Base-by-base conservation (phyloP, 2,113 vertebrate genomes). In the Prionailurus bengalensis region DNA sequence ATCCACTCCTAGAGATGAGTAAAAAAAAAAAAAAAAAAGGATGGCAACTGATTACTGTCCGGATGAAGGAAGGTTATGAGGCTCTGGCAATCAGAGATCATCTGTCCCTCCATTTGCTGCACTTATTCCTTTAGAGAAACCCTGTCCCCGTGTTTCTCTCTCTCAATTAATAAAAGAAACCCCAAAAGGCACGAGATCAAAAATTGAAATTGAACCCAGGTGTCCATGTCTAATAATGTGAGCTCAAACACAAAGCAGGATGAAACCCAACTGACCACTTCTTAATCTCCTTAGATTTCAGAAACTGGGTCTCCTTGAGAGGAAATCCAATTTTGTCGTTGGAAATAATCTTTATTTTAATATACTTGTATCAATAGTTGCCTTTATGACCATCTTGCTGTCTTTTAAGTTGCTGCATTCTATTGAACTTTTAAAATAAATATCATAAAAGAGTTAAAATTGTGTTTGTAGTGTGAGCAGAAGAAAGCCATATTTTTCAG, bases 81-180 rank as follows among this genome's bases (percentile, higher is more conserved):
- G 0, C 53, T 85, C 66, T 48, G 25, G 31, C 21, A 25, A 61
- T 84, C 13, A 94, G 45, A 78, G 39, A 79, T 94, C 4, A 94
- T 36, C 61, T 48, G 4, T 14, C 27, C 61, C 13, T 53, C 86
- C 10, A 79, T 82, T 91, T 74, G 31, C 27, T 63, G 1, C 0
- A 33, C 7, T 74, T 70, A 48, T 14, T 89, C 6, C n/a, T 85
- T 92, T 82, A 45, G 14, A 53, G 11, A 68, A 87, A 87, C 8
- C 3, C 16, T 79, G 10, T 63, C 5, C 31, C 15, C 3, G 4
- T 29, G 1, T 78, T 70, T 8, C 19, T 68, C 4, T 70, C 12
- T 74, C 51, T 5, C 42, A 89, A 92, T 17, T 81, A 79, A 94
- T 70, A 73, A 89, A 97, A 63, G 65, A 66, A 85, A 91, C 89